Evolutionary conservation across 2,113 vertebrate genomes (phyloP).

Genomic region (Rutilus rutilus): DNA sequence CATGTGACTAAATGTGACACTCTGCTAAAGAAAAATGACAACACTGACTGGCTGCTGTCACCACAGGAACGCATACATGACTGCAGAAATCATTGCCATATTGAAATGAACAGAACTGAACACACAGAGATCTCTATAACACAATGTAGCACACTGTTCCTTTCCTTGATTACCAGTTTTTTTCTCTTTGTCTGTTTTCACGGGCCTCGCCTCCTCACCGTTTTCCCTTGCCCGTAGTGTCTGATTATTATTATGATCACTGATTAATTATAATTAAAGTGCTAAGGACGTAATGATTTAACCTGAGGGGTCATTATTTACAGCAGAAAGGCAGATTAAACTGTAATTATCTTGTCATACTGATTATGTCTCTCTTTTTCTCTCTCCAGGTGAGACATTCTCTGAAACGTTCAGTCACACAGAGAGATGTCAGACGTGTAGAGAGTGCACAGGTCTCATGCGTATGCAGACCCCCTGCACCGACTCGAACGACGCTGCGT

Average conservation of each 20-base stretch:
- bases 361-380: slow-evolving; percentile 1
- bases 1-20: no score
- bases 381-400: slow-evolving; percentile 83
- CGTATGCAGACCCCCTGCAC: slow-evolving; percentile 92
- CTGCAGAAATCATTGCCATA: slow-evolving; percentile 64
- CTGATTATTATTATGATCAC: not conserved
- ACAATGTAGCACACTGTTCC: not conserved
- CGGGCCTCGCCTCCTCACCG: not conserved
- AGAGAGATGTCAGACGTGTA: slow-evolving; percentile 85
- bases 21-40: no score
- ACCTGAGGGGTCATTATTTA: not conserved
- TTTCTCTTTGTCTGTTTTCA: not conserved
- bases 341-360: not conserved
- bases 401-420: slow-evolving; percentile 88
- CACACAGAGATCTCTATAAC: slow-evolving; percentile 23
- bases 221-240: not conserved
- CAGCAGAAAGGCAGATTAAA: not conserved
- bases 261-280: slow-evolving; percentile 5
- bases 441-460: slow-evolving; percentile 85
- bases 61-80: not conserved
- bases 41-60: no score
- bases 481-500: slow-evolving; percentile 91
- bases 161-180: not conserved
- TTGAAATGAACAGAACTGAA: slow-evolving; percentile 61
- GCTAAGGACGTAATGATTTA: slow-evolving; percentile 51